Base-by-base conservation (phyloP, 30 jellyfish, hydroid and myxozoan species). In the Pseudorhiza aurosa region DNA sequence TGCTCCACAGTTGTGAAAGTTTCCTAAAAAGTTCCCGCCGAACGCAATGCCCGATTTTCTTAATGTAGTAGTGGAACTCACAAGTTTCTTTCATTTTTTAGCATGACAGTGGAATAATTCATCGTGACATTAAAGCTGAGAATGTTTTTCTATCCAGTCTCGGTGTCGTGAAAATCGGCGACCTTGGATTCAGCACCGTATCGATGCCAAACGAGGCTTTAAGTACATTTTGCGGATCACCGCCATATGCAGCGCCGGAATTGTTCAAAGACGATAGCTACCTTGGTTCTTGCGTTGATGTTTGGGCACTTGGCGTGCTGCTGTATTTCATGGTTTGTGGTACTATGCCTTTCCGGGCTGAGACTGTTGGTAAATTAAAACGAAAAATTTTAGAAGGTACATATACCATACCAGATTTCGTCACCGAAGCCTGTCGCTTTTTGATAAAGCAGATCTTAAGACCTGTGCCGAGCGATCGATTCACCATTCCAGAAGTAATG, bases 201-300 rank as follows among this genome's bases (percentile, higher is more conserved):
- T 63, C 92, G 42, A 40, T 71, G 46, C 87, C 96, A 59, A 85
- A 67, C 28, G 96, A 91, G 36, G 84, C 87, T 10, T 72, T 91
- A n/a, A 91, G 82, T 55, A 91, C 98, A 22, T 91, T 91, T 71
- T 91, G 98, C 62, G 98, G 98, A 18, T 85, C 96, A 9, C 98
- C 98, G 8, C 98, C 98, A 17, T 91, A 91, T 50, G 98, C 98
- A 14, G 98, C 98, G 2, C 98, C 98, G 12, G 98, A 91, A 69
- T 88, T 91, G 26, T 91, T 91, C 87, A 91, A 85, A 62, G 98
- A 91, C 49, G 98, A 91, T 56, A 76, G 81, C 58, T 91, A 91
- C 90, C 51, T 84, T 19, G 98, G 98, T 15, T 75, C 87, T 12
- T 70, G 81, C 33, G 98, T 91, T 31, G 98, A 91, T 46, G 79